A percentile compares a stretch with the other conserved stretches of the same genome.
Conservation (phyloP, 2,888 invertebrate genomes). For the Trissoscelio sp. region DNA sequence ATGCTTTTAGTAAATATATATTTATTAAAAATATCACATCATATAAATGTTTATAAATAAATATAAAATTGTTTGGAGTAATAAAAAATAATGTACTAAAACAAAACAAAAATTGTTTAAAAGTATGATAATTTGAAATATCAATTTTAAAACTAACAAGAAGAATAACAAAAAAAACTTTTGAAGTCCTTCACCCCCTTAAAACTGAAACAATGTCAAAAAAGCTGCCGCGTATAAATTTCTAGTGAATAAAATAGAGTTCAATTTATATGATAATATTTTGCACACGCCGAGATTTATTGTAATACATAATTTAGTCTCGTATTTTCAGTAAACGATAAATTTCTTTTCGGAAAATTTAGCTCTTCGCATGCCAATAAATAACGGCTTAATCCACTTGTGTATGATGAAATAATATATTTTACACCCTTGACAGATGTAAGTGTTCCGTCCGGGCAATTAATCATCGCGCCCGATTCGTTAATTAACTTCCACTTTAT, state of each 20-base stretch:
- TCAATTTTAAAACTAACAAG: no score
- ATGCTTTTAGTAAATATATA: no score
- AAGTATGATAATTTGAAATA: no score
- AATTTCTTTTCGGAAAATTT: conserved; percentile 44
- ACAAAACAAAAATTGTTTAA: no score
- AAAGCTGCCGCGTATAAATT: conserved; percentile 9
- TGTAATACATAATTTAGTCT: conserved; percentile 43
- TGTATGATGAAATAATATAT: conserved; percentile 38
- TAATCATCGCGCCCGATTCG: conserved; percentile 35
- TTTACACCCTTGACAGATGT: conserved; percentile 25
- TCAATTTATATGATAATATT: conserved; percentile 58
- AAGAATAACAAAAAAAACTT: no score
- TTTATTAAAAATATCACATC: no score
- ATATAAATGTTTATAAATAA: no score
- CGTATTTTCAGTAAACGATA: conserved; percentile 34
- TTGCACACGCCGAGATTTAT: conserved; percentile 32
- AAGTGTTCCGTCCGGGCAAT: conserved; percentile 40
- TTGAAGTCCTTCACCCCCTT: no score
- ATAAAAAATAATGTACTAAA: no score
- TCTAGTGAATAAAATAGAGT: background rate
- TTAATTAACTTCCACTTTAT: conserved; percentile 19
- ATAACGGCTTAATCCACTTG: conserved; percentile 22
- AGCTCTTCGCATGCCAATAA: conserved; percentile 32
- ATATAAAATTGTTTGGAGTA: no score
- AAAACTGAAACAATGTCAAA: no score